phyloP scores from a whole-genome alignment of 2,888 invertebrate species.

The Chrysodeixis includens region DNA sequence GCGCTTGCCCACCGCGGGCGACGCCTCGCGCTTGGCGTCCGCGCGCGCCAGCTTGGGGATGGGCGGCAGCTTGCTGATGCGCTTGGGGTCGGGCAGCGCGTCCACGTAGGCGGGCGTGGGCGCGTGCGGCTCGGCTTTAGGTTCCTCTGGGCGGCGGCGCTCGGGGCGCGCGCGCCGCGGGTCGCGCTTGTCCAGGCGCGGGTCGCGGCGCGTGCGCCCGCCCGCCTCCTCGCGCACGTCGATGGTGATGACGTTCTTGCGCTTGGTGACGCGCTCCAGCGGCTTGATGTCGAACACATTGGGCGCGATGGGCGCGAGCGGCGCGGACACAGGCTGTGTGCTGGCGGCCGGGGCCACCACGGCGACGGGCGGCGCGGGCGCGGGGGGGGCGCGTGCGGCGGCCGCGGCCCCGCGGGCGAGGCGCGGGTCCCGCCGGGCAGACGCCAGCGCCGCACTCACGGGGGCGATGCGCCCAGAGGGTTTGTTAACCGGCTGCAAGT shows the following conservation, averaged over 20 bases:
- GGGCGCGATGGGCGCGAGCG: slow-evolving; percentile 71
- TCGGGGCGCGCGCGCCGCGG: slow-evolving; percentile 49
- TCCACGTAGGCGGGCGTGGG: slow-evolving; percentile 64
- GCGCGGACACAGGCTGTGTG: slow-evolving; percentile 22
- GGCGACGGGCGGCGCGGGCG: slow-evolving; percentile 40
- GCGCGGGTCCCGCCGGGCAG: slow-evolving; percentile 74
- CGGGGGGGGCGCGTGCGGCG: slow-evolving; percentile 30
- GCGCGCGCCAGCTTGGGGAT: slow-evolving; percentile 73
- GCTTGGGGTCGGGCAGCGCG: slow-evolving; percentile 71
- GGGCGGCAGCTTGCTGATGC: slow-evolving; percentile 81
- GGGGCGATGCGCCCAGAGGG: slow-evolving; percentile 78
- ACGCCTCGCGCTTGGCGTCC: slow-evolving; percentile 43
- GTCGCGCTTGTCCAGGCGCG: slow-evolving; percentile 59
- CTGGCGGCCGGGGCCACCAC: slow-evolving; percentile 62
- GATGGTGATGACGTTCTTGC: slow-evolving; percentile 85
- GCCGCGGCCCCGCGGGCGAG: slow-evolving; percentile 62
- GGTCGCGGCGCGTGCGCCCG: slow-evolving; percentile 60
- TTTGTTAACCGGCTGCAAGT: slow-evolving; percentile 79
- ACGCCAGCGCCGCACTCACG: slow-evolving; percentile 73
- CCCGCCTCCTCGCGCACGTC: slow-evolving; percentile 73
- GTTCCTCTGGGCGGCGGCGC: slow-evolving; percentile 24
- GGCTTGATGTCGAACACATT: slow-evolving; percentile 87
- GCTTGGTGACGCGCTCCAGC: slow-evolving; percentile 79
- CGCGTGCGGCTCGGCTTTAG: slow-evolving; percentile 27
- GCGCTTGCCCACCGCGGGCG: slow-evolving; percentile 1